Conservation (phyloP, 2,888 invertebrate genomes). For the Drosophila meridiana region DNA sequence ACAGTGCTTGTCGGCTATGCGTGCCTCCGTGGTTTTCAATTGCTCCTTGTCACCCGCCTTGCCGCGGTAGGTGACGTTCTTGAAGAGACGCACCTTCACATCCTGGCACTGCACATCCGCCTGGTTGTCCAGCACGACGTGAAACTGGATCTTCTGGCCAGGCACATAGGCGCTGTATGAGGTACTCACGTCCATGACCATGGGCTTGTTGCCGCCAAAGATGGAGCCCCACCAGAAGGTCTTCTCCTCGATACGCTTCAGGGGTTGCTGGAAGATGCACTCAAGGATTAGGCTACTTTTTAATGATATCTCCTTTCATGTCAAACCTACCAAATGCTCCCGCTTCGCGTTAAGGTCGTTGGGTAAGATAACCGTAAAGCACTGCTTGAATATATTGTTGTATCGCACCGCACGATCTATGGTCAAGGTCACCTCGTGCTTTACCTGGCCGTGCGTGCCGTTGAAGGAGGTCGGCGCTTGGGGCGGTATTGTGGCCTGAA, state of each 20-base stretch:
- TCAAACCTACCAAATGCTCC: conserved; percentile 87
- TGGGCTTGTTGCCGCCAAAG: conserved; percentile 90
- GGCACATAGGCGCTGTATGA: conserved; percentile 91
- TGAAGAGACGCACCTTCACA: conserved; percentile 88
- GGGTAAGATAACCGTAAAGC: conserved; percentile 91
- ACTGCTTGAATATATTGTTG: conserved; percentile 92
- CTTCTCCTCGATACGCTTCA: conserved; percentile 89
- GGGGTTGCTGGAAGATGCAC: conserved; percentile 86
- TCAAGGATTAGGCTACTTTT: not conserved
- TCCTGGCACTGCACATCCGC: conserved; percentile 89
- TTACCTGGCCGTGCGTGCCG: conserved; percentile 90
- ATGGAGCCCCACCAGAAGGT: conserved; percentile 89
- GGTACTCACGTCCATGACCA: conserved; percentile 88
- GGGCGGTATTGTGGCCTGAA: conserved; percentile 87
- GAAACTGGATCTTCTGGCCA: conserved; percentile 90
- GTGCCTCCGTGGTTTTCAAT: conserved; percentile 73
- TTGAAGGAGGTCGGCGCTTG: conserved; percentile 92
- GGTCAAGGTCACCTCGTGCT: conserved; percentile 91
- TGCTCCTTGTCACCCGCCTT: conserved; percentile 74
- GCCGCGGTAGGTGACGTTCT: conserved; percentile 86
- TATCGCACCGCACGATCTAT: conserved; percentile 94
- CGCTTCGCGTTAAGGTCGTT: conserved; percentile 91
- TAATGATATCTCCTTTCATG: not conserved
- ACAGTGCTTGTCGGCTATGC: conserved; percentile 82
- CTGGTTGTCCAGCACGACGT: conserved; percentile 90